A percentile compares a stretch with the other conserved stretches of the same genome.
Evolutionary conservation across 2,888 invertebrate species (phyloP).

Genomic region (Piscicola geometra): DNA sequence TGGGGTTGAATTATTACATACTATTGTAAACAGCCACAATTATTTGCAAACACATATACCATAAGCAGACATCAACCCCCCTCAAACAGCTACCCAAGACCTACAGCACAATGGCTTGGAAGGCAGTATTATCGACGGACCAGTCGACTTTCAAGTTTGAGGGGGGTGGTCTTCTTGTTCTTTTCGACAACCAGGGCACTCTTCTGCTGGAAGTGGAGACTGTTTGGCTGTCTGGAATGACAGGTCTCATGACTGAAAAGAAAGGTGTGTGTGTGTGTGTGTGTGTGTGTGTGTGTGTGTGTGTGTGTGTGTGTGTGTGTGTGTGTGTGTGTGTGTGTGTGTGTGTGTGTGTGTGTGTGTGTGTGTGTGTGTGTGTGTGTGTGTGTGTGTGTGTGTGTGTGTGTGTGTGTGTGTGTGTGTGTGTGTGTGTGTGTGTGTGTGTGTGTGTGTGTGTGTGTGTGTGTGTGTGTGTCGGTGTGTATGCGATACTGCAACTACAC

Average conservation of each 20-base stretch:
- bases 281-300: constrained; percentile 12
- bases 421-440: constrained; percentile 26
- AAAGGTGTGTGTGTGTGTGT: neutral
- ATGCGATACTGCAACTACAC: too few species aligned
- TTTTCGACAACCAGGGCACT: neutral
- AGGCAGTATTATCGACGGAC: too few species aligned
- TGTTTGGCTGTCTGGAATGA: neutral
- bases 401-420: constrained; percentile 29
- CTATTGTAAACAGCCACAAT: too few species aligned
- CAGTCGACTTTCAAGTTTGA: too few species aligned
- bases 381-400: constrained; percentile 22
- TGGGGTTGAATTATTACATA: too few species aligned
- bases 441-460: constrained; percentile 28
- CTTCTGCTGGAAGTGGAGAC: neutral
- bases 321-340: constrained; percentile 8
- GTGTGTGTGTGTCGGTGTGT: too few species aligned
- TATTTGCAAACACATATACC: too few species aligned
- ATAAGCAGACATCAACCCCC: too few species aligned
- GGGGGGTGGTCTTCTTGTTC: neutral
- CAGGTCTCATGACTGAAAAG: neutral
- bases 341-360: constrained; percentile 5
- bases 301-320: constrained; percentile 15
- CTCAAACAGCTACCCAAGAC: too few species aligned
- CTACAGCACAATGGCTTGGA: too few species aligned
- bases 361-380: constrained; percentile 7